Percentiles rank a stretch among this genome's conserved stretches.
Evolutionary conservation across 2,113 vertebrate genomes (phyloP).

Genomic region (Vombatus ursinus): DNA sequence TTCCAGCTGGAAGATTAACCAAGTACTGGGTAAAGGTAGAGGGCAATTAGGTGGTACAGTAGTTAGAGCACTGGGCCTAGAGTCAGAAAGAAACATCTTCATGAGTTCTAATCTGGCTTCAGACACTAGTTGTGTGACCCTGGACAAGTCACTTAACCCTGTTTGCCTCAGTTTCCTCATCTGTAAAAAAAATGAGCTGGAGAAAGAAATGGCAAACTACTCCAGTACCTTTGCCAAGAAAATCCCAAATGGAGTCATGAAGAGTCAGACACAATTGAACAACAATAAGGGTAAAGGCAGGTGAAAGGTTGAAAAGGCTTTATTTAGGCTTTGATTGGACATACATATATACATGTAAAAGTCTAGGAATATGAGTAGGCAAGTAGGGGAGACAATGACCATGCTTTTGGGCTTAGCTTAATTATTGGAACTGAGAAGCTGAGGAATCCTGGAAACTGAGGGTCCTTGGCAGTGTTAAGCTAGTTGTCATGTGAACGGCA

Average conservation of each 20-base stretch:
- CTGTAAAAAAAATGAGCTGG: neutral
- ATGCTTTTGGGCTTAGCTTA: neutral
- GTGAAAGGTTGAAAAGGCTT: neutral
- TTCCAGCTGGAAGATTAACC: neutral
- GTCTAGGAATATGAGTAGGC: neutral
- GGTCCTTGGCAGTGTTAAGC: neutral
- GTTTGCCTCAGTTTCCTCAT: neutral
- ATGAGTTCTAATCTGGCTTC: neutral
- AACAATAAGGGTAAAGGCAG: no score
- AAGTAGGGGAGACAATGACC: neutral
- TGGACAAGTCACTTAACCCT: neutral
- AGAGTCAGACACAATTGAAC: neutral
- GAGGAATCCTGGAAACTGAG: neutral
- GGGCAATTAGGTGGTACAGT: neutral
- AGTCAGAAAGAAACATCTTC: neutral
- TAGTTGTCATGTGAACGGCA: neutral
- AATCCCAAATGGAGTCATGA: neutral
- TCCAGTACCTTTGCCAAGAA: neutral
- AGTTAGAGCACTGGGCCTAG: neutral
- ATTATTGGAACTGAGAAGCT: neutral
- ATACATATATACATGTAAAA: neutral
- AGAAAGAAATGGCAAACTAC: neutral
- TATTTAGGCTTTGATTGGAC: neutral
- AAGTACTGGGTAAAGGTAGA: neutral
- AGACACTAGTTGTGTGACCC: neutral